Evolutionary conservation across 2,888 invertebrate genomes (phyloP), one percentile per base, ranked within the genome.

Genomic region (Aromia moschata): DNA sequence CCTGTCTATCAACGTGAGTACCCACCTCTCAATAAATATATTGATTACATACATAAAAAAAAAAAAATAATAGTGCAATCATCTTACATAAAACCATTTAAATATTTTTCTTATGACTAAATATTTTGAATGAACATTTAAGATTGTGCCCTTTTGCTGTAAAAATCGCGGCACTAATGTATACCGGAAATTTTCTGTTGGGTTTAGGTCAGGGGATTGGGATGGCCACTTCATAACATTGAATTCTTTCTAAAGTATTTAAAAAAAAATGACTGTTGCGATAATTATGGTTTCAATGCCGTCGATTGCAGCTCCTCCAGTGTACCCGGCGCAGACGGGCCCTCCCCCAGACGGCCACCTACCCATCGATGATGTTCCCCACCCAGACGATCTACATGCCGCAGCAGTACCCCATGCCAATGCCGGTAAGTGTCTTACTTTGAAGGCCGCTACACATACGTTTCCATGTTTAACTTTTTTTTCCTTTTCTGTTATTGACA

Each of bases 371-470:
- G 72, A 79, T 80, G 73, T 80, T 79, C 62, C 79, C 77, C 65
- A 74, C 83, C 67, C 79, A 81, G 72, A 76, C 79, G 31, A 77
- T 80, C 44, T 80, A 78, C 67, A 77, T 81, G 77, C 81, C 83
- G 57, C 82, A 82, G 60, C 83, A 83, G 68, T 82, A 80, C 69
- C 75, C 84, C 79, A 83, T 74, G 83, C 76, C 71, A 31, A 77
- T 80, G 73, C 80, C 81, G 80, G 81, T 81, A 69, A 78, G 80
- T 77, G n/a, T 43, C 31, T 20, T 11, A 9, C 36, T 30, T 37
- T n/a, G n/a, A n/a, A n/a, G n/a, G n/a, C n/a, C n/a, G n/a, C n/a
- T n/a, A n/a, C n/a, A n/a, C n/a, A n/a, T 33, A 9, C 45, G 14
- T 33, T 25, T 33, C 10, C 5, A 10, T n/a, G 33, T 33, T 33